Percentiles rank a stretch among this genome's conserved stretches.
These are phyloP conservation scores for Archegozetes longisetosus DNA, from an alignment of 1,140 invertebrate genomes.

Conservation along the genomic window DNA sequence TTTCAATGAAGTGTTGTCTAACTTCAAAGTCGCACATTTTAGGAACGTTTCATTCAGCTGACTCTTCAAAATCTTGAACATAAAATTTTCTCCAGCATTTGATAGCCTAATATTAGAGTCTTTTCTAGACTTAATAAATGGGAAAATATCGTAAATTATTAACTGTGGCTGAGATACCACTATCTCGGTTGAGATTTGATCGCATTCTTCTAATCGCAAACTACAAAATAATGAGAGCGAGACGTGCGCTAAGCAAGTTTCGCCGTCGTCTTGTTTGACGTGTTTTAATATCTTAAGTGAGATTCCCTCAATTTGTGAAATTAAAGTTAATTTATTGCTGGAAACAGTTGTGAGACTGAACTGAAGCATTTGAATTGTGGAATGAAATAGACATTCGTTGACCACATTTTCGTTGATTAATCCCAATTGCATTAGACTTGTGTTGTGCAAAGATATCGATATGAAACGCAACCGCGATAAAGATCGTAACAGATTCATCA, in stretches of 20 bases:
- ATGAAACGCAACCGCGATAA: conserved; percentile 10
- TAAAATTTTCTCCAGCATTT: background rate
- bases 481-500: background rate
- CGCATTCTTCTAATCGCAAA: conserved; percentile 1
- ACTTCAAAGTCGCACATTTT: background rate
- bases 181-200: conserved; percentile 5
- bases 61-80: background rate
- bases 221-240: conserved; percentile 5
- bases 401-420: conserved; percentile 24
- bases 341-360: conserved; percentile 56
- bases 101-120: background rate
- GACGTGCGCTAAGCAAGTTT: conserved; percentile 6
- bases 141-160: conserved; percentile 9
- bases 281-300: conserved; percentile 15
- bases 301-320: background rate
- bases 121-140: background rate
- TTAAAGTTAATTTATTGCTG: conserved; percentile 44
- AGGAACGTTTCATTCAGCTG: background rate
- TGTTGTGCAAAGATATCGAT: conserved; percentile 45
- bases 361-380: conserved; percentile 52
- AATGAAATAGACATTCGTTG: conserved; percentile 55
- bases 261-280: background rate
- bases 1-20: background rate
- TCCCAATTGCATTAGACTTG: conserved; percentile 51
- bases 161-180: background rate